Evolutionary conservation across 2,797 vertebrate species (phyloP).

Genomic region (Sternotherus odoratus): DNA sequence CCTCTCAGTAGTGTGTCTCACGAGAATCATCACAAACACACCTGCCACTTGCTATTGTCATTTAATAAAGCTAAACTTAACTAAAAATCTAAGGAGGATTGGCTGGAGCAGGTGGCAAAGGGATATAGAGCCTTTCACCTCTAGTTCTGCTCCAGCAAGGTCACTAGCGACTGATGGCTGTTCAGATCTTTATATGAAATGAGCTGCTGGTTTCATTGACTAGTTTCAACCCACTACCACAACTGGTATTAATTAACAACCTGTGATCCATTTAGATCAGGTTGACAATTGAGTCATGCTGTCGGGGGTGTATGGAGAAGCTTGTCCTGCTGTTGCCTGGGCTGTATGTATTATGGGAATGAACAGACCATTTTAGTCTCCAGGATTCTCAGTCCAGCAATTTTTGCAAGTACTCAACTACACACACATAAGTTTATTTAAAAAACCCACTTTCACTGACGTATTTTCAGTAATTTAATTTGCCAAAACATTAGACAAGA

Average conservation of each 20-base stretch:
- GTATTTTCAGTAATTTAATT: background rate
- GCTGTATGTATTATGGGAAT: background rate
- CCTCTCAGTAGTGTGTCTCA: too few relatives aligned
- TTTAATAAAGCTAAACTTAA: too few relatives aligned
- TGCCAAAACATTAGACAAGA: background rate
- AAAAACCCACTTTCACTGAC: background rate
- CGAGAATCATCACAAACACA: too few relatives aligned
- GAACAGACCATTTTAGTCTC: background rate
- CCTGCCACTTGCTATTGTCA: too few relatives aligned
- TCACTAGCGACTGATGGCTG: fast-evolving
- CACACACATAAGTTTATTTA: background rate
- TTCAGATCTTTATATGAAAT: too few relatives aligned
- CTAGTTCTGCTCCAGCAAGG: background rate
- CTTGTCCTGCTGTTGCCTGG: fast-evolving
- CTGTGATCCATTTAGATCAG: background rate
- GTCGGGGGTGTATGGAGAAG: background rate
- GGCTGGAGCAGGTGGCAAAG: background rate
- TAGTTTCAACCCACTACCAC: background rate
- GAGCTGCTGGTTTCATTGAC: background rate
- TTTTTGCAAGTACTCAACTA: background rate
- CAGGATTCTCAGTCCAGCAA: background rate
- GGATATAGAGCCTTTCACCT: background rate
- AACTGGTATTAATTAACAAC: background rate
- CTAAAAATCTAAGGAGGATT: too few relatives aligned
- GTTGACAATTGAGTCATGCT: fast-evolving